Percentiles rank a stretch among this genome's conserved stretches.
Evolutionary conservation across 2,113 vertebrate genomes (phyloP).

Genomic region (Mesoclemmys tuberculata): DNA sequence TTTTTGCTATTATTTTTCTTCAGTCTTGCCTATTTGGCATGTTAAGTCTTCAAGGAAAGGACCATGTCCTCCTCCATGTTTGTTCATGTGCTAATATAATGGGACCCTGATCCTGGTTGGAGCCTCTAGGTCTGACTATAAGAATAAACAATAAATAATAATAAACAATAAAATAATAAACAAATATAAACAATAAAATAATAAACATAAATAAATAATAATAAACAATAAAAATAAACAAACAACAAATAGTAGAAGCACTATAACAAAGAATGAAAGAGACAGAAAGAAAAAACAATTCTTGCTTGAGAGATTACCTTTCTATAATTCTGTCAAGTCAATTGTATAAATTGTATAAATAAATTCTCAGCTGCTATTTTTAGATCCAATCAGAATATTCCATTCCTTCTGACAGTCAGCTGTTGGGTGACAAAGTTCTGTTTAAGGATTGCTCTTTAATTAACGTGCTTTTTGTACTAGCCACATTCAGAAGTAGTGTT

Average conservation of each 20-base stretch:
- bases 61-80: background rate
- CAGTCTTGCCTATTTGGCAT: background rate
- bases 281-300: background rate
- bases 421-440: background rate
- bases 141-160: slow-evolving; percentile 11
- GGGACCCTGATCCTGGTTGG: background rate
- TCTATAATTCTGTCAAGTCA: slow-evolving; percentile 30
- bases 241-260: background rate
- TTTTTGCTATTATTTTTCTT: background rate
- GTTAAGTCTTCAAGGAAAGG: background rate
- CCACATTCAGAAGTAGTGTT: background rate
- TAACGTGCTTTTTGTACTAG: slow-evolving; percentile 14
- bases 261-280: background rate
- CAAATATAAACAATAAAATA: too few relatives aligned
- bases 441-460: slow-evolving; percentile 20
- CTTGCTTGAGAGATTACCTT: slow-evolving; percentile 39
- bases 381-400: background rate
- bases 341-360: background rate
- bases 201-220: too few relatives aligned
- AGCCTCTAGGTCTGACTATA: background rate
- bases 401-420: background rate
- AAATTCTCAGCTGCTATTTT: slow-evolving; percentile 27
- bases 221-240: slow-evolving; percentile 9
- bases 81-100: background rate
- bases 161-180: too few relatives aligned